Evolutionary conservation across 2,113 vertebrate genomes (phyloP), one percentile per base, ranked within the genome.

Genomic region (Probosciger aterrimus): DNA sequence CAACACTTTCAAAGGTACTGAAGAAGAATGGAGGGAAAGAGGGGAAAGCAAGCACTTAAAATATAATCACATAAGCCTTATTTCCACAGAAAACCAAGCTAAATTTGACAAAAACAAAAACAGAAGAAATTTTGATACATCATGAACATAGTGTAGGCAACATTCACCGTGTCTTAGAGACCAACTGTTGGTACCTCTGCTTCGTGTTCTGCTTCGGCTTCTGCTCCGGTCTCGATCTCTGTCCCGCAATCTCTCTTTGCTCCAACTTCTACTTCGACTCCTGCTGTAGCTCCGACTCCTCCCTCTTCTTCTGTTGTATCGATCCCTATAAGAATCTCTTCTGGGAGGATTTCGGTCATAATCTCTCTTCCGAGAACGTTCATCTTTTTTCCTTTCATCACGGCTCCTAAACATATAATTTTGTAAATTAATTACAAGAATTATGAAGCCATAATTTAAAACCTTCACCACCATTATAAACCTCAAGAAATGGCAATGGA

Each of bases 351-450:
- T 98, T 82, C 99, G 98, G 62, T 99, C 99, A 87, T 99, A 99
- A 60, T 99, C 99, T 88, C 99, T 98, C 96, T 99, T 99, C 17
- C 99, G 98, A 93, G 98, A 98, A 62, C 99, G 99, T 81, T 99
- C 99, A 19, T 99, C 99, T 95, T 99, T 99, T 85, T 99, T 99
- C 86, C 99, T 99, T 79, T 99, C 99, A 96, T 99, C 99, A 9
- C 98, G 98, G 97, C 98, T 99, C 97, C 99, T 99, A 93, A 95
- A 96, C 17, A 94, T 39, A 90, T 14, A 84, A 30, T 76, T 68
- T 79, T 23, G 30, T 60, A 81, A 39, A 84, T 59, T 83, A 92
- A 55, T 77, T 33, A 92, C 43, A 68, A 69, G 11, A 79, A 82
- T 27, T 81, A 73, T 4, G 2, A 86, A 83, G n/a, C 11, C 1